Evolutionary conservation across 1,140 invertebrate genomes (phyloP).

Genomic region (Trichonephila clavipes): DNA sequence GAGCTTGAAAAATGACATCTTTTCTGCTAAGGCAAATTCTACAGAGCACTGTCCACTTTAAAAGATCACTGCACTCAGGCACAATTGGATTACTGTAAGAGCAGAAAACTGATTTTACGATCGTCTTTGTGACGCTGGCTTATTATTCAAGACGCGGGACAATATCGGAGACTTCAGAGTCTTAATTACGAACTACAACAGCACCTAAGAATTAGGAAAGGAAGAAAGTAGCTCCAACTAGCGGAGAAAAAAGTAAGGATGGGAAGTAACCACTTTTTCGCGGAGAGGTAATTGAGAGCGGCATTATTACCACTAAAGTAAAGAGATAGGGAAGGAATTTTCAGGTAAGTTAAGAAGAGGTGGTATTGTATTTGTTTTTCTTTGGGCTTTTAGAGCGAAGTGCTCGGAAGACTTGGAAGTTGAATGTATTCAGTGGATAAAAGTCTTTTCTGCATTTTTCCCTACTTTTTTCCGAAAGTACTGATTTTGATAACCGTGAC

Average conservation of each 20-base stretch:
- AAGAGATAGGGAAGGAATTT: neutral
- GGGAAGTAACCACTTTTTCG: neutral
- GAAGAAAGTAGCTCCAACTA: neutral
- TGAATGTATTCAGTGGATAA: too few species aligned
- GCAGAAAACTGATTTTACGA: neutral
- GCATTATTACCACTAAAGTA: neutral
- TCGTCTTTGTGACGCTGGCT: neutral
- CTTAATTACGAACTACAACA: neutral
- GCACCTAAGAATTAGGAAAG: neutral
- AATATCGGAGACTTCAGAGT: neutral
- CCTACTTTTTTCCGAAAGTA: neutral
- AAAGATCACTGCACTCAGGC: conserved; percentile 1
- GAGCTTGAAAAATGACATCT: neutral
- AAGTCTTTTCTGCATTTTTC: neutral
- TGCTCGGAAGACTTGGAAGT: neutral
- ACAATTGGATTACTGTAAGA: neutral
- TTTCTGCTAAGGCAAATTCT: neutral
- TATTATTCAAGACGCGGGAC: neutral
- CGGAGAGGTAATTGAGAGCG: neutral
- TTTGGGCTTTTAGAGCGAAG: neutral
- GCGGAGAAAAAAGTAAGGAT: neutral
- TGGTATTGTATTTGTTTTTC: neutral
- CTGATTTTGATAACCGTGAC: neutral
- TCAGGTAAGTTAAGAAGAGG: neutral
- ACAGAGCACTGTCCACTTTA: neutral